A percentile compares a stretch with the other conserved stretches of the same genome.
Conservation (phyloP, 2,113 vertebrate species). For the Solenodon paradoxus region DNA sequence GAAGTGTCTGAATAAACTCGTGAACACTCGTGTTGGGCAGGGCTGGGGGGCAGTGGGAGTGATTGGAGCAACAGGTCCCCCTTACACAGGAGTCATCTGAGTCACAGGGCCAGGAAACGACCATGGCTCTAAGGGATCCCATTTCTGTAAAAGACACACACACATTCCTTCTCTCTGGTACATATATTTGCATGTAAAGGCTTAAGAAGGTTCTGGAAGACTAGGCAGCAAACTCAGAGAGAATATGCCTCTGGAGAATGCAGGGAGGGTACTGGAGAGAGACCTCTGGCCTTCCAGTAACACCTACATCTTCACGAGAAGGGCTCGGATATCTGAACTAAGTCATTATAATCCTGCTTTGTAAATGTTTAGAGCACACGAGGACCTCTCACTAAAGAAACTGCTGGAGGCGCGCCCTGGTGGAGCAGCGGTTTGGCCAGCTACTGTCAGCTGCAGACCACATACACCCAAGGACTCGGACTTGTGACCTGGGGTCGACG, state of each 20-base stretch:
- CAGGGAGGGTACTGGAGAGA: no score
- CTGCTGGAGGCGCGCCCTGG: no score
- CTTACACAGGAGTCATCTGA: no score
- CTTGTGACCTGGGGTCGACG: no score
- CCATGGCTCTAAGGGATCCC: no score
- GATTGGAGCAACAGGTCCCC: no score
- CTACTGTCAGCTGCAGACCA: no score
- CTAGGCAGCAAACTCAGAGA: neutral
- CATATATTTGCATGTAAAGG: rapidly evolving
- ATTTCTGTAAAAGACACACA: no score
- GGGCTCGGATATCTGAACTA: rapidly evolving
- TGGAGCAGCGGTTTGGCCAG: no score
- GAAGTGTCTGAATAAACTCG: neutral
- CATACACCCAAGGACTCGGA: no score
- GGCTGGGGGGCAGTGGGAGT: rapidly evolving
- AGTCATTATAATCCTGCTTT: neutral
- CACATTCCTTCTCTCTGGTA: neutral
- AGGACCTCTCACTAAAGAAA: neutral
- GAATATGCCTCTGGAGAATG: rapidly evolving
- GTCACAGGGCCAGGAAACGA: no score
- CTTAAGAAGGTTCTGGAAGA: neutral
- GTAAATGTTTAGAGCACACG: rapidly evolving
- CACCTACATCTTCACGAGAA: neutral
- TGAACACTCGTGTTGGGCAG: rapidly evolving
- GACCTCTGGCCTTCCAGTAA: neutral